Percentiles rank a stretch among this genome's conserved stretches.
Conservation (phyloP, 2,113 vertebrate genomes). For the Xiphias gladius region DNA sequence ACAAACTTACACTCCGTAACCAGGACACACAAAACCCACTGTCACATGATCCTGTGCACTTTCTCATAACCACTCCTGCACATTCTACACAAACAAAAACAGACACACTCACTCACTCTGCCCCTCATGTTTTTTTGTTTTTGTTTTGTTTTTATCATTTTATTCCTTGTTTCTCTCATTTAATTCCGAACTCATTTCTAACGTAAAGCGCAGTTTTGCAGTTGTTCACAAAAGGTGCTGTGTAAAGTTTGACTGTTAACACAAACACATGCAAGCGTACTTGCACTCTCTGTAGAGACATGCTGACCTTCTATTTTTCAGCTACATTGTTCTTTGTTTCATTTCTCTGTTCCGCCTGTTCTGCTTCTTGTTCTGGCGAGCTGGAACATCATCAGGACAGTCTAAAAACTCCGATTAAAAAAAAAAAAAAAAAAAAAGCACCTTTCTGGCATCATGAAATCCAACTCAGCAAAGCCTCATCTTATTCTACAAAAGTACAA, state of each 20-base stretch:
- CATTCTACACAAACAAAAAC: not conserved
- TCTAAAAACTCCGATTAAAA: not conserved
- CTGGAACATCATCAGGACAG: not conserved
- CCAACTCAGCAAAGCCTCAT: not conserved
- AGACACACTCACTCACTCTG: not conserved
- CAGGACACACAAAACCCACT: not conserved
- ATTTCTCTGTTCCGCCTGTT: not conserved
- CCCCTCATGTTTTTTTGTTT: too few species aligned
- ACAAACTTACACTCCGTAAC: too few species aligned
- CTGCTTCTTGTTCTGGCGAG: not conserved
- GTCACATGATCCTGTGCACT: not conserved
- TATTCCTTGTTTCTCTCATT: not conserved
- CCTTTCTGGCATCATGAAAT: not conserved
- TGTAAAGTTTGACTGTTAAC: too few species aligned
- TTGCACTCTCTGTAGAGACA: too few species aligned
- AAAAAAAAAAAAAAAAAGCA: not conserved
- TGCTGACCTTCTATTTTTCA: not conserved
- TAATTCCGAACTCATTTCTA: not conserved
- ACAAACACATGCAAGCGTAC: not conserved
- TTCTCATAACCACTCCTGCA: not conserved
- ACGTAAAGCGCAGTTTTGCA: not conserved
- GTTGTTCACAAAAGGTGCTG: too few species aligned
- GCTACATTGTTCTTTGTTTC: not conserved
- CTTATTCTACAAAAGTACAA: not conserved
- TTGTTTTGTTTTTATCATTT: not conserved